Evolutionary conservation across 2,797 vertebrate genomes (phyloP).

Genomic region (Periparus ater): DNA sequence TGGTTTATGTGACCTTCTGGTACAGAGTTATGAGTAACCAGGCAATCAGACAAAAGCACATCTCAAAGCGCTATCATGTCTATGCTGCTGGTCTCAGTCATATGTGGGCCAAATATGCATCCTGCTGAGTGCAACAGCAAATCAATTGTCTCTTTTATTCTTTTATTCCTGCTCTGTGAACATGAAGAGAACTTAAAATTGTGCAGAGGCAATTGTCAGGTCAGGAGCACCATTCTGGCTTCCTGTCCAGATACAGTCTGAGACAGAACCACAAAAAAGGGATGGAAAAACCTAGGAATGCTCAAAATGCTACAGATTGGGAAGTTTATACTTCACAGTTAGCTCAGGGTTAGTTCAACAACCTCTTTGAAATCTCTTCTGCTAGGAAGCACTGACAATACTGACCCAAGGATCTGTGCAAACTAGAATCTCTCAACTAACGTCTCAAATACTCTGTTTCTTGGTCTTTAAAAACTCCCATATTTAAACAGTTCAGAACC

Average conservation of each 20-base stretch:
- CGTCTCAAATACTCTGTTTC: neutral
- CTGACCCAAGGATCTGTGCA: neutral
- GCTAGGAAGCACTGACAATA: neutral
- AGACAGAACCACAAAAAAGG: neutral
- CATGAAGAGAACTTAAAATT: neutral
- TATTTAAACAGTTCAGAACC: neutral
- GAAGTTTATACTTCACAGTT: neutral
- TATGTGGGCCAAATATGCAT: neutral
- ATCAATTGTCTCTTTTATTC: neutral
- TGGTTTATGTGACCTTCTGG: neutral
- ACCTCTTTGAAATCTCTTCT: neutral
- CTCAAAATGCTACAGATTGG: neutral
- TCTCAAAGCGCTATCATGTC: neutral
- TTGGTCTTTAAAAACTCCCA: neutral
- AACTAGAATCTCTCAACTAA: neutral
- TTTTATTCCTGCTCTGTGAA: neutral
- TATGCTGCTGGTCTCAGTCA: neutral
- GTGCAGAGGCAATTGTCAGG: neutral
- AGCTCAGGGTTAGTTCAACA: neutral
- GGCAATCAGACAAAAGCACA: neutral
- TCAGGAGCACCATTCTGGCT: neutral
- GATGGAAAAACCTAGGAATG: neutral
- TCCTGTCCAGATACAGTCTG: neutral
- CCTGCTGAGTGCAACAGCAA: neutral
- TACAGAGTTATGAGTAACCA: neutral